A percentile compares a stretch with the other conserved stretches of the same genome.
Conservation (phyloP, 2,113 vertebrate species). For the Pygathrix nemaeus region DNA sequence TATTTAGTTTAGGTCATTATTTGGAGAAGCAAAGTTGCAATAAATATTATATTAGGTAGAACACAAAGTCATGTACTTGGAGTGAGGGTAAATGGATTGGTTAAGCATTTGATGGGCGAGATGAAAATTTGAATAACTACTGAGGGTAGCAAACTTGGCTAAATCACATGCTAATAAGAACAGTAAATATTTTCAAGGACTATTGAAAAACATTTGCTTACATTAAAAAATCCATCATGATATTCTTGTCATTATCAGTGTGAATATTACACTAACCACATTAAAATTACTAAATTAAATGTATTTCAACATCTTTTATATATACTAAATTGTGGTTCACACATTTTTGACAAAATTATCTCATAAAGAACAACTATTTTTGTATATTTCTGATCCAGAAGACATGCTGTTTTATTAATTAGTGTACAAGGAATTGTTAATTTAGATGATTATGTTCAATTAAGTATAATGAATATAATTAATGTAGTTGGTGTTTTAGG, state of each 20-base stretch:
- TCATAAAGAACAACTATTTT: not conserved
- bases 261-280: not conserved
- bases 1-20: not conserved
- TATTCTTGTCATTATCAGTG: not conserved
- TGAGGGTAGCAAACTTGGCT: not conserved
- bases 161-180: not conserved
- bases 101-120: not conserved
- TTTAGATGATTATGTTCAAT: conserved; percentile 82
- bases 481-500: conserved; percentile 81
- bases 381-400: conserved; percentile 72
- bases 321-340: not conserved
- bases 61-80: not conserved
- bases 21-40: not conserved
- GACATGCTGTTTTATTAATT: conserved; percentile 84
- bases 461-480: conserved; percentile 84
- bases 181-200: not conserved
- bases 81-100: not conserved
- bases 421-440: conserved; percentile 81
- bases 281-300: conserved; percentile 38
- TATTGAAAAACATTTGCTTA: not conserved
- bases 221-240: not conserved
- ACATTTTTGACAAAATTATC: conserved; percentile 44
- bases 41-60: not conserved
- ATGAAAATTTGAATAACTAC: not conserved
- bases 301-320: not conserved